These are phyloP conservation scores for Cabera pusaria DNA, from an alignment of 2,888 invertebrate species.

Conservation along the genomic window DNA sequence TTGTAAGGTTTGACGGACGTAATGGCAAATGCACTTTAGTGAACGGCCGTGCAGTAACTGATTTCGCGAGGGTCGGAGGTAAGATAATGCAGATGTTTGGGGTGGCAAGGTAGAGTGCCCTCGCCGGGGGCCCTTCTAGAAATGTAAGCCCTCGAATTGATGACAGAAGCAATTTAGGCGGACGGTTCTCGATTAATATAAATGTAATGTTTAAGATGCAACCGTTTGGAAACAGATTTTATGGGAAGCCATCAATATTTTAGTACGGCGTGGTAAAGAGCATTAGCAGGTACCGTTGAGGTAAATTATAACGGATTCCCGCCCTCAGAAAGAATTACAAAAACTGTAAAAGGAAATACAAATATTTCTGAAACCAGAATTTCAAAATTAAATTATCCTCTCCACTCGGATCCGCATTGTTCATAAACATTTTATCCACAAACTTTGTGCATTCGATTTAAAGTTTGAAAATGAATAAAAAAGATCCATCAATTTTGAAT, in stretches of 20 bases:
- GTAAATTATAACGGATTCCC: too few relatives aligned
- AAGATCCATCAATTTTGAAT: conserved; percentile 74
- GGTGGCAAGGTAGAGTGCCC: conserved; percentile 47
- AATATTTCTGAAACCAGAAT: conserved; percentile 29
- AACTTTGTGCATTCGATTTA: conserved; percentile 57
- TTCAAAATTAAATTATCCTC: conserved; percentile 52
- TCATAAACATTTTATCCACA: conserved; percentile 66
- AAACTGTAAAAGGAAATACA: too few relatives aligned
- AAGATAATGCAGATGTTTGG: conserved; percentile 78
- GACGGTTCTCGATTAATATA: conserved; percentile 75
- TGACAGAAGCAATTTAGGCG: conserved; percentile 71
- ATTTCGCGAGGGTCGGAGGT: conserved; percentile 71
- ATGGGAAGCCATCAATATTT: conserved; percentile 18
- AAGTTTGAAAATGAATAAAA: conserved; percentile 68
- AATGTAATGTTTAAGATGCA: conserved; percentile 46
- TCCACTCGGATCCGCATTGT: conserved; percentile 41
- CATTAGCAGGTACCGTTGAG: conserved; percentile 1
- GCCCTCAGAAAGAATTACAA: too few relatives aligned
- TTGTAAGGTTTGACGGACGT: conserved; percentile 67
- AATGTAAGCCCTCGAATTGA: conserved; percentile 51
- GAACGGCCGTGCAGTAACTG: conserved; percentile 71
- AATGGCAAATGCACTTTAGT: conserved; percentile 77
- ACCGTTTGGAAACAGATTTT: conserved; percentile 22
- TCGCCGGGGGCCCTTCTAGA: conserved; percentile 31
- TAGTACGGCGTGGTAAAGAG: conserved; percentile 5